These are phyloP conservation scores for Tetramorium parvispinum DNA, from an alignment of 1,140 invertebrate species.

Conservation along the genomic window DNA sequence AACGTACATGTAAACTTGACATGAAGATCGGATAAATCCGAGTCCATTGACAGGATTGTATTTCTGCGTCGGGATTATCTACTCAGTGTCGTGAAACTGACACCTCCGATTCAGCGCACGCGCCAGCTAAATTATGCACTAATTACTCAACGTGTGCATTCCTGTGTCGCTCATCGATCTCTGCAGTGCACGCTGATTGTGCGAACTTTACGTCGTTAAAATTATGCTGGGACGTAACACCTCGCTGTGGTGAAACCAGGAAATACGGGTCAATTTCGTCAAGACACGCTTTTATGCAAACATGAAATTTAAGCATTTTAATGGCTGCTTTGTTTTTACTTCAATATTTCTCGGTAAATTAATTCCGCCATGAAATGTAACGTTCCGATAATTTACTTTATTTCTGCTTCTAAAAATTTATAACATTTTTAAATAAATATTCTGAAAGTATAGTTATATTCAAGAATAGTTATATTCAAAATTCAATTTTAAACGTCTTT, in stretches of 20 bases:
- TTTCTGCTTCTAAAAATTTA: background rate
- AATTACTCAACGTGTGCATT: conserved; percentile 58
- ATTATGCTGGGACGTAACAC: conserved; percentile 32
- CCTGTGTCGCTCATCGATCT: conserved; percentile 56
- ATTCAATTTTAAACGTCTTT: background rate
- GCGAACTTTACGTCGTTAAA: conserved; percentile 45
- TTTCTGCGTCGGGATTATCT: conserved; percentile 41
- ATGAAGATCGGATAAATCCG: background rate
- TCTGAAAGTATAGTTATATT: background rate
- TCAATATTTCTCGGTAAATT: background rate
- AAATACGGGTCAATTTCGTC: conserved; percentile 36
- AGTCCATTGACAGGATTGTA: conserved; percentile 20
- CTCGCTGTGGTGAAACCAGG: background rate
- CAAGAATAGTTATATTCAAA: background rate
- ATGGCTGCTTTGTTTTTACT: background rate
- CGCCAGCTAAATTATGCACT: conserved; percentile 53
- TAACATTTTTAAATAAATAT: background rate
- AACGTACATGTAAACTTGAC: background rate
- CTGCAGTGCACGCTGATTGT: conserved; percentile 33
- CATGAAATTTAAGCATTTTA: background rate
- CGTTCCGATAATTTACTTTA: background rate
- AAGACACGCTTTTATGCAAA: conserved; percentile 25
- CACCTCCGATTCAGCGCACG: conserved; percentile 44
- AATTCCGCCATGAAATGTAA: background rate
- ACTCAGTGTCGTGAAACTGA: conserved; percentile 43